Base-by-base conservation (phyloP, 2,888 invertebrate species). In the Plagiodera versicolora region DNA sequence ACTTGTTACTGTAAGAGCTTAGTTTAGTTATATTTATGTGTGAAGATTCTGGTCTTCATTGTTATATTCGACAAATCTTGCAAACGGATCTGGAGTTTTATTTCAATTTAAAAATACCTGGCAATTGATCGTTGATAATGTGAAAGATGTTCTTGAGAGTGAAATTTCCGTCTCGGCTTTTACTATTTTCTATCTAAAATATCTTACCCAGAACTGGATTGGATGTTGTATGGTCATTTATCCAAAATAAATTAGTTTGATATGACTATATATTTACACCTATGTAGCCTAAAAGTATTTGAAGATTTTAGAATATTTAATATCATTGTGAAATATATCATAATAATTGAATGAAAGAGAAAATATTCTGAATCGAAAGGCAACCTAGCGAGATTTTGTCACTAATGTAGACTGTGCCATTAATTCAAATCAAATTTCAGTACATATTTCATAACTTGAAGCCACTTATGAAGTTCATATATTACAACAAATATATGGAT, bases 1-100 rank as follows among this genome's bases (percentile, higher is more conserved):
- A 72, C 65, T 71, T 70, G 69, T 72, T 71, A 66, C 67, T 58
- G 63, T 70, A 70, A 68, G 63, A 60, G 63, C 3, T 66, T 66
- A 67, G 63, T 66, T 67, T 70, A 71, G 70, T 67, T 69, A 56
- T 62, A 62, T 62, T 61, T 58, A 62, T 62, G 48, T 58, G 58
- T 52, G 62, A 62, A 58, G 56, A 28, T 16, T 55, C 47, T 56
- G 56, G 62, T 62, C 62, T 58, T 62, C 55, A 45, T 61, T 62
- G 62, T 62, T 62, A 58, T 58, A 35, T 52, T 62, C 52, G 61
- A 50, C 58, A 58, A 62, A 56, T 62, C 61, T 62, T 62, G 61
- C 56, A 32, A 28, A 32, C 32, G 11, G 11, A 32, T 32, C 1
- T 6, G 32, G 11, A 32, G 8, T 9, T 32, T 32, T 28, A 28